Conservation (phyloP, 2,797 vertebrate species). For the Ctenochaetus hawaiiensis region DNA sequence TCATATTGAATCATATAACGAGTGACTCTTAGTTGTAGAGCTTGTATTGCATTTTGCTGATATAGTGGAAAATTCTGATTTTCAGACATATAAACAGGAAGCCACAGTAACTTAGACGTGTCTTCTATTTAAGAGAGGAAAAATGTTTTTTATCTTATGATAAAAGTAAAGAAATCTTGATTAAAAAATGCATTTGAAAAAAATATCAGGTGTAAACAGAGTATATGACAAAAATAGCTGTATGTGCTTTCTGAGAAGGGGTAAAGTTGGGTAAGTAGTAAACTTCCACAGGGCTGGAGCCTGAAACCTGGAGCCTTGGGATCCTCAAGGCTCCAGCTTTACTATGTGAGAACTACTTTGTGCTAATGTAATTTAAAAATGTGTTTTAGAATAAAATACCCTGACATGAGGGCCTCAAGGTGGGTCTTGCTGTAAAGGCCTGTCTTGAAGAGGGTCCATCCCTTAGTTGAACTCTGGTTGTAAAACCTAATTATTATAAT, state of each 20-base stretch:
- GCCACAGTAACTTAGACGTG: neutral
- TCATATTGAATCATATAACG: neutral
- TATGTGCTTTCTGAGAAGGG: neutral
- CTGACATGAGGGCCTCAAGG: too few species aligned
- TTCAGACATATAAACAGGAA: slow-evolving; percentile 45
- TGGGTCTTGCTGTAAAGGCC: too few species aligned
- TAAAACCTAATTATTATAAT: too few species aligned
- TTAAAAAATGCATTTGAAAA: neutral
- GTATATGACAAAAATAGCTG: neutral
- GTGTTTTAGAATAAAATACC: neutral
- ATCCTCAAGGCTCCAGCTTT: neutral
- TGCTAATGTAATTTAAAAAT: neutral
- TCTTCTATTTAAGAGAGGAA: slow-evolving; percentile 13
- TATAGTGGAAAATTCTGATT: slow-evolving; percentile 21
- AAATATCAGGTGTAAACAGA: neutral
- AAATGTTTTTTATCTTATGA: neutral
- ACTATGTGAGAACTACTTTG: neutral
- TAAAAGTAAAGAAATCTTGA: neutral
- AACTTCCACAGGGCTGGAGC: neutral
- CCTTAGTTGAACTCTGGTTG: too few species aligned
- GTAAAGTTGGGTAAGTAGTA: neutral
- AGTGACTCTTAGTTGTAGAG: neutral
- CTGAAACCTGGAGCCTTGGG: too few species aligned
- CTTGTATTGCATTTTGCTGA: neutral
- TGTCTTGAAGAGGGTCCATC: too few species aligned